phyloP scores from a whole-genome alignment of 2,888 invertebrate species.

The Glaucopsyche alexis region DNA sequence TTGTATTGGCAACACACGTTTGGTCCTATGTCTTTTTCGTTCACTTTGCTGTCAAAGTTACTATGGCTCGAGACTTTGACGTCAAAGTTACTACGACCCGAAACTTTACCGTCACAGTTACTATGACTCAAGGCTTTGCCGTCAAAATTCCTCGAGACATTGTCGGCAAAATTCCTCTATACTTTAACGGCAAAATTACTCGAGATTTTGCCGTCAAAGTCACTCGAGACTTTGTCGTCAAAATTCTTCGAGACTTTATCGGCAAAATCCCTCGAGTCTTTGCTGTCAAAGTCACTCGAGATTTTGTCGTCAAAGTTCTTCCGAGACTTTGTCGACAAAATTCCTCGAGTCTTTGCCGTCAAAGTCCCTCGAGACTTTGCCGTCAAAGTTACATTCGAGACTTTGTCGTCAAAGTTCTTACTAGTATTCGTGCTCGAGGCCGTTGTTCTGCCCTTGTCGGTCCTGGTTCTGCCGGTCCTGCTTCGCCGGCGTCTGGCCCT shows the following conservation, averaged over 20 bases:
- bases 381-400: slow-evolving; percentile 29
- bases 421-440: slow-evolving; percentile 72
- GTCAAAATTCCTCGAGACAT: background rate
- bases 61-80: background rate
- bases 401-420: slow-evolving; percentile 49
- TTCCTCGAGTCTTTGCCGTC: slow-evolving; percentile 40
- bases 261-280: too few species aligned
- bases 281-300: slow-evolving; percentile 26
- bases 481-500: slow-evolving; percentile 57
- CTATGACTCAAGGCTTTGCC: background rate
- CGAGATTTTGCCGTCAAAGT: background rate
- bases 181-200: too few species aligned
- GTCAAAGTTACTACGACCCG: slow-evolving; percentile 6
- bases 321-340: background rate
- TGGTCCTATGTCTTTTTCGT: slow-evolving; percentile 70
- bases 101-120: slow-evolving; percentile 24
- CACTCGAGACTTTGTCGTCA: slow-evolving; percentile 37
- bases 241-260: background rate
- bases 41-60: slow-evolving; percentile 40
- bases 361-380: background rate
- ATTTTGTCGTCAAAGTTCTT: slow-evolving; percentile 23
- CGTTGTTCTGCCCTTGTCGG: slow-evolving; percentile 66
- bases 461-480: slow-evolving; percentile 30
- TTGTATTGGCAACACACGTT: slow-evolving; percentile 45
- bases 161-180: background rate